Conservation (phyloP, 2,113 vertebrate genomes). For the Mus spicilegus region DNA sequence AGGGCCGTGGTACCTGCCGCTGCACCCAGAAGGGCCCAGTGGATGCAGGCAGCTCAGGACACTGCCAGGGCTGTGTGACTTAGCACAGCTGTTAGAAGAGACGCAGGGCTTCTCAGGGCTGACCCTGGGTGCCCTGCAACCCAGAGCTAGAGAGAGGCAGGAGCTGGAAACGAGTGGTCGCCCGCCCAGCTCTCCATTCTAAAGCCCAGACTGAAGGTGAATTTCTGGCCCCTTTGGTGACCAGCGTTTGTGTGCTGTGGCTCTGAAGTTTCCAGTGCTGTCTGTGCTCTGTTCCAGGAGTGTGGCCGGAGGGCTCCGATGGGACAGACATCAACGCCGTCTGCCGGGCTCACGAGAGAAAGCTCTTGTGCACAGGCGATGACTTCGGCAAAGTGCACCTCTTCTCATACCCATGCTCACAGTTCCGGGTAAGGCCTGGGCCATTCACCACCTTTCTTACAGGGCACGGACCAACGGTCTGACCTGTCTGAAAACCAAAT, state of each 20-base stretch:
- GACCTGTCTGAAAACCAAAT: accelerated
- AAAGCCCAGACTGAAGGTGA: accelerated
- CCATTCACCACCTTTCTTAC: accelerated
- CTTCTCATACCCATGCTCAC: conserved; percentile 96
- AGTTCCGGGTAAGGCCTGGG: conserved; percentile 91
- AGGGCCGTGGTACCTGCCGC: not conserved
- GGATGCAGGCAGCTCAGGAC: not conserved
- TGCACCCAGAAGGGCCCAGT: accelerated
- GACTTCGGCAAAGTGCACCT: conserved; percentile 99
- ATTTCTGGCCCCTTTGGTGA: accelerated
- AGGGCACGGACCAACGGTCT: accelerated
- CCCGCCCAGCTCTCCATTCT: not conserved
- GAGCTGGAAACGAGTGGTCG: accelerated
- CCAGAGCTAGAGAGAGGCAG: accelerated
- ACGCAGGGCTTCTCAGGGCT: accelerated
- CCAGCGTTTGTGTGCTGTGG: accelerated
- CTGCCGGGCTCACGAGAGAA: conserved; percentile 91
- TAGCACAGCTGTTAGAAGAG: accelerated
- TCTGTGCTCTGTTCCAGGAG: conserved; percentile 86
- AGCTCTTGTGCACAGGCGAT: conserved; percentile 94
- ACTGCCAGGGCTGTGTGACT: accelerated
- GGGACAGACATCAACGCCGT: conserved; percentile 98
- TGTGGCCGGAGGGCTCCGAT: conserved; percentile 98
- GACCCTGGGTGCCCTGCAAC: accelerated
- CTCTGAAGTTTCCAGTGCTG: not conserved